These are phyloP conservation scores for Macrotrachela quadricornifera DNA, from an alignment of 1,140 invertebrate species.

Conservation along the genomic window DNA sequence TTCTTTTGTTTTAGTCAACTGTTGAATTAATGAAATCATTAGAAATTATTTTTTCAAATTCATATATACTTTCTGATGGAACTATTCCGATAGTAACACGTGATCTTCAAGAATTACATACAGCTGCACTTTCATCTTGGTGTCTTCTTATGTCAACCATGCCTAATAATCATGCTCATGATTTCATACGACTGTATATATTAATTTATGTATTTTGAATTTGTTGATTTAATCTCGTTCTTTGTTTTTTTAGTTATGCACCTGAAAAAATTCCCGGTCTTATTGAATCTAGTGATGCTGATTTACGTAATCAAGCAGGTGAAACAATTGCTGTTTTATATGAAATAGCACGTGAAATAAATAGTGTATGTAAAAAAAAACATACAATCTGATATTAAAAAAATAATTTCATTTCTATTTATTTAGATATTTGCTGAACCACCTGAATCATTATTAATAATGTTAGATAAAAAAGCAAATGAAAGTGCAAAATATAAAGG, in stretches of 20 bases:
- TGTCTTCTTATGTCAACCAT: slow-evolving; percentile 56
- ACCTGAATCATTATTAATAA: slow-evolving; percentile 20
- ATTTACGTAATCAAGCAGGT: slow-evolving; percentile 66
- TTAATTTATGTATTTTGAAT: not conserved
- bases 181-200: slow-evolving; percentile 20
- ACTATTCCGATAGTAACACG: slow-evolving; percentile 43
- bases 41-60: slow-evolving; percentile 57
- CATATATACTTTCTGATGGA: slow-evolving; percentile 50
- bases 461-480: slow-evolving; percentile 54
- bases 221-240: not conserved
- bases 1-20: slow-evolving; percentile 33
- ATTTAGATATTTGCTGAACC: not conserved
- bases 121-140: slow-evolving; percentile 60
- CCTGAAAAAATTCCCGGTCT: slow-evolving; percentile 39
- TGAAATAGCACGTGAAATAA: slow-evolving; percentile 50
- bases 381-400: not conserved
- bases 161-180: slow-evolving; percentile 41
- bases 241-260: slow-evolving; percentile 25
- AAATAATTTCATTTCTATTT: not conserved
- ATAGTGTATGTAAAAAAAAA: slow-evolving; percentile 30
- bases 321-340: slow-evolving; percentile 65
- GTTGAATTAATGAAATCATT: slow-evolving; percentile 48
- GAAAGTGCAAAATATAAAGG: slow-evolving; percentile 77
- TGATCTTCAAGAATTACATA: slow-evolving; percentile 48
- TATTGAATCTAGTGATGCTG: slow-evolving; percentile 53